Conservation (phyloP, 2,888 invertebrate genomes). For the Galeruca laticollis region DNA sequence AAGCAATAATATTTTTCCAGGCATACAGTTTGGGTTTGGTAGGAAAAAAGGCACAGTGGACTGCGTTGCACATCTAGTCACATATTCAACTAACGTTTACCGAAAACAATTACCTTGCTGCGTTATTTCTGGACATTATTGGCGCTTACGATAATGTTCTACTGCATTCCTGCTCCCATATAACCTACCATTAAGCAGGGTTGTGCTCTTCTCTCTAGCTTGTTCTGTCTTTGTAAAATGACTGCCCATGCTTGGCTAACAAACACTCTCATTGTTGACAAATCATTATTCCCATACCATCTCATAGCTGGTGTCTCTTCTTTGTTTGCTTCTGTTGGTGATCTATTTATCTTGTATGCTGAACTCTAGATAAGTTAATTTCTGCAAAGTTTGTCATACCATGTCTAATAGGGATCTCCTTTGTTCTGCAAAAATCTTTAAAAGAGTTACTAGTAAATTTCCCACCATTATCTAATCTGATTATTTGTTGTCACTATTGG, state of each 20-base stretch:
- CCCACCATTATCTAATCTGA: too few species aligned
- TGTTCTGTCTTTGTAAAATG: conserved; percentile 43
- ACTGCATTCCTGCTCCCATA: conserved; percentile 42
- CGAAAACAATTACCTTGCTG: too few species aligned
- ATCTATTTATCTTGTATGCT: conserved; percentile 50
- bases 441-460: too few species aligned
- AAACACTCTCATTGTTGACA: conserved; percentile 48
- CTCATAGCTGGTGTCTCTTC: conserved; percentile 42
- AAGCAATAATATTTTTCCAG: too few species aligned
- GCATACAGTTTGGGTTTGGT: too few species aligned
- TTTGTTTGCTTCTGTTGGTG: conserved; percentile 42
- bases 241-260: conserved; percentile 47
- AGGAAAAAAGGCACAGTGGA: too few species aligned
- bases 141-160: too few species aligned
- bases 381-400: conserved; percentile 45
- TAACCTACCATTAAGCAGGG: conserved; percentile 55
- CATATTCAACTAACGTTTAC: too few species aligned
- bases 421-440: neutral
- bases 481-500: too few species aligned
- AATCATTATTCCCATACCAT: conserved; percentile 46
- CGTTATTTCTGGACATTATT: too few species aligned
- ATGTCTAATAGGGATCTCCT: conserved; percentile 14
- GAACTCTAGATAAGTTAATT: conserved; percentile 48
- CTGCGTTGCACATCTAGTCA: too few species aligned
- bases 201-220: conserved; percentile 47